Evolutionary conservation across 2,888 invertebrate genomes (phyloP).

Genomic region (Caradrina kadenii): DNA sequence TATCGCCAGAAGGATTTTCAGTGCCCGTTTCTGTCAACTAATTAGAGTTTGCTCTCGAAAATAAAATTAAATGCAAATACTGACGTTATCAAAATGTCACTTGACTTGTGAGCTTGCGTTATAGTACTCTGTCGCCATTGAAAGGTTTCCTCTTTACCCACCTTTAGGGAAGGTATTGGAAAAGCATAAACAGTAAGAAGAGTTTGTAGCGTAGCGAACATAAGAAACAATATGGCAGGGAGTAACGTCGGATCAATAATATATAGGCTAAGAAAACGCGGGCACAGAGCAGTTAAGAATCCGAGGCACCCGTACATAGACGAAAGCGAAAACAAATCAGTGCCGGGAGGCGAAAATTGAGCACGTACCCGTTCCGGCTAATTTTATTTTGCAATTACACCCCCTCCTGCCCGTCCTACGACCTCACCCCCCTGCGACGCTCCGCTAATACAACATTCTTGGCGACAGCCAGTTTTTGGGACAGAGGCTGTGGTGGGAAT

Average conservation of each 20-base stretch:
- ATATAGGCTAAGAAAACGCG: constrained; percentile 87
- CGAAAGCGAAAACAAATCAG: constrained; percentile 89
- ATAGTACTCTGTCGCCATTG: constrained; percentile 55
- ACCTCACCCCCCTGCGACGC: constrained; percentile 70
- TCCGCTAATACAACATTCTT: constrained; percentile 88
- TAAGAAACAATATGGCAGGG: constrained; percentile 82
- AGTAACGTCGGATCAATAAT: constrained; percentile 85
- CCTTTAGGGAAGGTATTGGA: constrained; percentile 35
- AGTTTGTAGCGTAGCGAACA: constrained; percentile 61
- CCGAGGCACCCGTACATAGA: constrained; percentile 77
- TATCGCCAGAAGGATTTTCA: constrained; percentile 80
- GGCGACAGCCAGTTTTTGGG: constrained; percentile 82
- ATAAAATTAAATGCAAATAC: constrained; percentile 72
- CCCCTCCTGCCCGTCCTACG: constrained; percentile 71
- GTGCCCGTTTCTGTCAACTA: constrained; percentile 82
- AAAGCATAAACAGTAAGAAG: constrained; percentile 37
- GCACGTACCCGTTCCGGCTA: constrained; percentile 91
- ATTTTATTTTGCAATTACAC: constrained; percentile 91
- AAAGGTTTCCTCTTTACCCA: constrained; percentile 17
- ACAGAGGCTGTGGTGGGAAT: constrained; percentile 71
- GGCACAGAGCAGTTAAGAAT: constrained; percentile 75
- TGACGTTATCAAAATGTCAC: constrained; percentile 66
- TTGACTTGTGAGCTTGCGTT: constrained; percentile 51
- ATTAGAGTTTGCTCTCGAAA: constrained; percentile 75
- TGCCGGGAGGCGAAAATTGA: constrained; percentile 90